These are phyloP conservation scores for Apeltes quadracus DNA, from an alignment of 2,113 vertebrate species.

Conservation along the genomic window DNA sequence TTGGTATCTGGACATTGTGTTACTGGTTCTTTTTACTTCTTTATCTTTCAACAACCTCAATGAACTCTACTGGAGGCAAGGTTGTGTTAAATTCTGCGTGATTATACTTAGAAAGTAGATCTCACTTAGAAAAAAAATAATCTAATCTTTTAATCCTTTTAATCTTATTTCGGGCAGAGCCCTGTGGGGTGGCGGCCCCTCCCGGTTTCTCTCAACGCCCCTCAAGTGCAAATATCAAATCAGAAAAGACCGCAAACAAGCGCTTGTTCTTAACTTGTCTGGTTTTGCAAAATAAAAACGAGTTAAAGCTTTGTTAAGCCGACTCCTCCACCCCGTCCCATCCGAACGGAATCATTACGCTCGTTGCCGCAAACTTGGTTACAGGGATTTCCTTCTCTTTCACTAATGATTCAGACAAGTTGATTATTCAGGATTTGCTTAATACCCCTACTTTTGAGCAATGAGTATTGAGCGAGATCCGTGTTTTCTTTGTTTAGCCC, in stretches of 20 bases:
- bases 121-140: slow-evolving; percentile 3
- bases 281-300: slow-evolving; percentile 13
- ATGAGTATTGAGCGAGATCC: neutral
- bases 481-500: neutral
- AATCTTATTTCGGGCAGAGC: neutral
- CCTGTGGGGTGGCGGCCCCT: neutral
- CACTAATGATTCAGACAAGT: neutral
- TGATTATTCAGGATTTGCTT: slow-evolving; percentile 14
- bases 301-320: neutral
- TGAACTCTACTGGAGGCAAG: neutral
- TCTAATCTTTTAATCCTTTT: slow-evolving; percentile 25
- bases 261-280: slow-evolving; percentile 9
- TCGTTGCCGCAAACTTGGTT: neutral
- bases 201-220: neutral
- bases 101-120: neutral
- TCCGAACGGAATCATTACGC: neutral
- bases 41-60: neutral
- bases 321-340: neutral
- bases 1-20: too few relatives aligned
- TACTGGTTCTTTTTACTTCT: neutral
- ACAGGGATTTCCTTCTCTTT: slow-evolving; percentile 1
- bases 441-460: neutral
- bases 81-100: neutral
- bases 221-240: neutral
- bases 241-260: slow-evolving; percentile 24